Evolutionary conservation across 1,140 invertebrate genomes (phyloP).

Genomic region (Acromyrmex echinatior): DNA sequence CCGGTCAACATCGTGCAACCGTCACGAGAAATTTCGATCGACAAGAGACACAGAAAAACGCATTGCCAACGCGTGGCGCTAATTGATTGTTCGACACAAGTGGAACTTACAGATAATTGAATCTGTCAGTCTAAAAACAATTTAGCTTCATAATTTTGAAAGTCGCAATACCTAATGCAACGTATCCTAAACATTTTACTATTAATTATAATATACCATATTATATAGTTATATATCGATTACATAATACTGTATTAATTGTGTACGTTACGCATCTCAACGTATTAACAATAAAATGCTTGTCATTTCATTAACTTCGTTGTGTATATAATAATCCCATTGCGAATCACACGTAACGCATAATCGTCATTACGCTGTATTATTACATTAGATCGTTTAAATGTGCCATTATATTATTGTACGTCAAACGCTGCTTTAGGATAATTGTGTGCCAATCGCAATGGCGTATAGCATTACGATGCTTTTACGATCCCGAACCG

Average conservation of each 20-base stretch:
- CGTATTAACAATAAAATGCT: slow-evolving; percentile 4
- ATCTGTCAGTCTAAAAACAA: slow-evolving; percentile 40
- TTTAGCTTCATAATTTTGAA: slow-evolving; percentile 40
- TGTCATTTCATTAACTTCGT: slow-evolving; percentile 32
- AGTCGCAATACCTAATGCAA: slow-evolving; percentile 17
- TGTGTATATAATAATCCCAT: slow-evolving; percentile 37
- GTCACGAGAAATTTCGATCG: slow-evolving; percentile 28
- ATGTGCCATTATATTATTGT: slow-evolving; percentile 46
- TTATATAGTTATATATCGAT: slow-evolving; percentile 30
- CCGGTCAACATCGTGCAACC: slow-evolving; percentile 1
- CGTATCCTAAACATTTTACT: neutral
- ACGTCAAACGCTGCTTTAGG: slow-evolving; percentile 38
- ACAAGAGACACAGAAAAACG: slow-evolving; percentile 39
- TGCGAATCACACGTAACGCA: neutral
- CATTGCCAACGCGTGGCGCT: slow-evolving; percentile 15
- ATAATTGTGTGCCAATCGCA: slow-evolving; percentile 46
- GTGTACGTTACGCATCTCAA: neutral
- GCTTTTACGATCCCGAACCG: slow-evolving; percentile 38
- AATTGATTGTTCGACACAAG: slow-evolving; percentile 46
- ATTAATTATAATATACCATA: neutral
- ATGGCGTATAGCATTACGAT: slow-evolving; percentile 44
- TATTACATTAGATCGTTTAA: slow-evolving; percentile 55
- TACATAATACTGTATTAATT: slow-evolving; percentile 18
- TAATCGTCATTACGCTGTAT: slow-evolving; percentile 53
- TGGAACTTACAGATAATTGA: slow-evolving; percentile 38